phyloP scores from a whole-genome alignment of 2,797 vertebrate genomes.

The Sebastes diaconus region DNA sequence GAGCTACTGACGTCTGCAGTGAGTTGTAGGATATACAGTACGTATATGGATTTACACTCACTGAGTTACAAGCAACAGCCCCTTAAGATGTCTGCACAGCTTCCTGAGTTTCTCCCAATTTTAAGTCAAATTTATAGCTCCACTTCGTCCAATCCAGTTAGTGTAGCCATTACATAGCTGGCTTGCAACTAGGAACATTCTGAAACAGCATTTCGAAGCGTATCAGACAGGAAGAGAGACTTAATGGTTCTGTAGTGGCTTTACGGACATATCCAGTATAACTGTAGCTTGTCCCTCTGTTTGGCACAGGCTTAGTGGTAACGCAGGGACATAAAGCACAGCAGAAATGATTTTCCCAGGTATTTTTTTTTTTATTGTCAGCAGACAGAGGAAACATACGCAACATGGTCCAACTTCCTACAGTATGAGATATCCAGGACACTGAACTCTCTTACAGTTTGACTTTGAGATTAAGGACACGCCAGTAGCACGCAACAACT shows the following conservation, averaged over 20 bases:
- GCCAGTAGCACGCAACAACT: not conserved
- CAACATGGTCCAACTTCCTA: slow-evolving; percentile 13
- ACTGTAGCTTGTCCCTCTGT: slow-evolving; percentile 2
- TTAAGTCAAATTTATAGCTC: slow-evolving; percentile 15
- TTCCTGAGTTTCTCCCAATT: not conserved
- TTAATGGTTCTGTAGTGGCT: slow-evolving; percentile 4
- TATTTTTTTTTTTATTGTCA: slow-evolving; percentile 28
- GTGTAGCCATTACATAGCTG: slow-evolving; percentile 3
- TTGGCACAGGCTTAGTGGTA: not conserved
- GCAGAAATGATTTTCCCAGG: slow-evolving; percentile 38
- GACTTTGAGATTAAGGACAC: not conserved
- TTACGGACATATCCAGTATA: slow-evolving; percentile 2
- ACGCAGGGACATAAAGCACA: slow-evolving; percentile 10
- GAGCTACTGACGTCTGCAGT: not conserved
- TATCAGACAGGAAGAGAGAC: slow-evolving; percentile 21
- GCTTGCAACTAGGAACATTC: not conserved
- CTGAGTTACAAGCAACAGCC: not conserved
- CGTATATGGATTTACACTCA: not conserved
- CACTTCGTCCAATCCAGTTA: slow-evolving; percentile 1
- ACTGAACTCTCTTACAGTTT: not conserved
- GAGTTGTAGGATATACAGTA: not conserved
- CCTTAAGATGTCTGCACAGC: not conserved
- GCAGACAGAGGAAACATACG: slow-evolving; percentile 26
- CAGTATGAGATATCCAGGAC: slow-evolving; percentile 30
- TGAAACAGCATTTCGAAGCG: slow-evolving; percentile 15